Conservation (phyloP, 2,888 invertebrate species). For the Mythimna lalbum region DNA sequence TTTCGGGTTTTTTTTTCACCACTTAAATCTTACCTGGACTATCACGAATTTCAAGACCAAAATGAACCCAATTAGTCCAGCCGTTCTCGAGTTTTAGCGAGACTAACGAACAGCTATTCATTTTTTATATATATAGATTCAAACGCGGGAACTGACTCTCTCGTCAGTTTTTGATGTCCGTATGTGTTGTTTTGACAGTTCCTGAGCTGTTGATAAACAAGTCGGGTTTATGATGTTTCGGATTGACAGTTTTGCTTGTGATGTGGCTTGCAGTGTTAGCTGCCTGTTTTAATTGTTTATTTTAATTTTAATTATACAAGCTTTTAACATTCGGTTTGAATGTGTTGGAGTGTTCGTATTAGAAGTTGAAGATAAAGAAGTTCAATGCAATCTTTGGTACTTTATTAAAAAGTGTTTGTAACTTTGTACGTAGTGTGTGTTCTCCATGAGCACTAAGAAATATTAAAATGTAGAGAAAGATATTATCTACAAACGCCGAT, state of each 20-base stretch:
- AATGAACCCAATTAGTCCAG: no score
- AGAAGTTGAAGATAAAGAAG: neutral
- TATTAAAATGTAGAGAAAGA: neutral
- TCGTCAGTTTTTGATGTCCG: constrained; percentile 32
- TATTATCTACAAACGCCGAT: neutral
- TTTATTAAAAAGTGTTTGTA: neutral
- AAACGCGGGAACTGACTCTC: neutral
- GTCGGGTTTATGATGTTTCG: constrained; percentile 16
- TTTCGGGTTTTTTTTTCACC: no score
- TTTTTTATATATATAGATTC: no score
- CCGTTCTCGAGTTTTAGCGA: no score
- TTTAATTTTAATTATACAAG: constrained; percentile 15
- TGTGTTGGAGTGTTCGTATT: neutral
- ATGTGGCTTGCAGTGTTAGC: constrained; percentile 22
- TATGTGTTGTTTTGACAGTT: constrained; percentile 30
- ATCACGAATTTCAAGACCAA: no score
- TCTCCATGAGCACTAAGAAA: neutral
- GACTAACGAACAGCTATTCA: no score
- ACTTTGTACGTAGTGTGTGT: neutral
- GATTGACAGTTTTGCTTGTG: constrained; percentile 39
- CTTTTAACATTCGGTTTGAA: constrained; percentile 2
- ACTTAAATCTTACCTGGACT: no score
- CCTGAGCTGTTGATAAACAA: constrained; percentile 33
- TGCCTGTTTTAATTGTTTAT: constrained; percentile 8
- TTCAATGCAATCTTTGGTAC: neutral